These are phyloP conservation scores for Neodiprion fabricii DNA, from an alignment of 1,140 invertebrate genomes.

Conservation along the genomic window DNA sequence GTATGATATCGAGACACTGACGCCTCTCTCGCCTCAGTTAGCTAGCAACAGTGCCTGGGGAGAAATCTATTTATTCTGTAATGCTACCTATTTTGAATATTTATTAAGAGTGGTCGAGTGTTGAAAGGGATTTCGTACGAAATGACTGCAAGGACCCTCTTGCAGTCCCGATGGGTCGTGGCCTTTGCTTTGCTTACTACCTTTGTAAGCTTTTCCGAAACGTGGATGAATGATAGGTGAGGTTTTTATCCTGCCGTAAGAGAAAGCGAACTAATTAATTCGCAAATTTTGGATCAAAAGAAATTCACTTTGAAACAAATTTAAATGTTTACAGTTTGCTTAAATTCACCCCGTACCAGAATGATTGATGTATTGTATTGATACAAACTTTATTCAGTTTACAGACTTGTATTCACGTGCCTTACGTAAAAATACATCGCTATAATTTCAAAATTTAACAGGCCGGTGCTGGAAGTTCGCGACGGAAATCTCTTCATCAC, in stretches of 20 bases:
- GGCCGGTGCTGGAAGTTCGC: slow-evolving; percentile 68
- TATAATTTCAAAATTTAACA: slow-evolving; percentile 40
- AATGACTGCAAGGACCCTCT: slow-evolving; percentile 1
- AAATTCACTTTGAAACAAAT: too few relatives aligned
- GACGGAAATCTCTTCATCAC: slow-evolving; percentile 72
- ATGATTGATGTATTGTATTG: too few relatives aligned
- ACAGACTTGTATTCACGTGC: not conserved
- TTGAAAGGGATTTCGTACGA: not conserved
- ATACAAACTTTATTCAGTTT: not conserved
- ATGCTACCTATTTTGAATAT: not conserved
- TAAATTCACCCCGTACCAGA: too few relatives aligned
- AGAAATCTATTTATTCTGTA: slow-evolving; percentile 17
- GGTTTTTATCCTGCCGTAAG: not conserved
- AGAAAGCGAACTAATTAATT: too few relatives aligned
- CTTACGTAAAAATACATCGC: slow-evolving; percentile 13
- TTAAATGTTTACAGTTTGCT: too few relatives aligned
- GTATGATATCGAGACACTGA: slow-evolving; percentile 19
- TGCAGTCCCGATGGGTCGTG: slow-evolving; percentile 13
- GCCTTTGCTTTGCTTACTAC: slow-evolving; percentile 18
- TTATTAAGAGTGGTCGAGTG: too few relatives aligned
- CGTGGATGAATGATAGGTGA: slow-evolving; percentile 34
- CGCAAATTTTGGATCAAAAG: too few relatives aligned
- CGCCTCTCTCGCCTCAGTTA: slow-evolving; percentile 27
- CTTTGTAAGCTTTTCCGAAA: slow-evolving; percentile 18
- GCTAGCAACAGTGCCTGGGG: slow-evolving; percentile 1